These are phyloP conservation scores for Chrysolina americana DNA, from an alignment of 2,888 invertebrate genomes.

Conservation along the genomic window DNA sequence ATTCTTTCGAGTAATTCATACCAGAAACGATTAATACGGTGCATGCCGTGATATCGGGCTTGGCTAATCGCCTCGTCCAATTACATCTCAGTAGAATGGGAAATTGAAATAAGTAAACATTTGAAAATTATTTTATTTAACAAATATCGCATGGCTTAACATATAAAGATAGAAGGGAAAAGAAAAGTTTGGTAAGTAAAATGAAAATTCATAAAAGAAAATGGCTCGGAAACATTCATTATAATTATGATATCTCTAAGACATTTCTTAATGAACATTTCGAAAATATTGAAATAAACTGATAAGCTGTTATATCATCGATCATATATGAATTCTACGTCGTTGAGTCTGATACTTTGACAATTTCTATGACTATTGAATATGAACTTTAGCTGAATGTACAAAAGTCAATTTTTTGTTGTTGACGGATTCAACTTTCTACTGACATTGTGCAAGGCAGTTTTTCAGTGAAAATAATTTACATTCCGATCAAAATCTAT, in stretches of 20 bases:
- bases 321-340: no score
- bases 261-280: no score
- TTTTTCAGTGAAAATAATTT: background rate
- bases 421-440: background rate
- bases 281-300: no score
- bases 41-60: no score
- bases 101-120: background rate
- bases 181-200: constrained; percentile 30
- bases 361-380: no score
- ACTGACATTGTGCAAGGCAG: background rate
- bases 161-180: constrained; percentile 7
- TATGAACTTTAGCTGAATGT: background rate
- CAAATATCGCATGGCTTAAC: constrained; percentile 40
- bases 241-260: no score
- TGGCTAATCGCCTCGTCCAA: no score
- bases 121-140: constrained; percentile 38
- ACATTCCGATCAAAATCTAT: background rate
- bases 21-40: no score
- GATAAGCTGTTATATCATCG: no score
- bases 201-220: background rate
- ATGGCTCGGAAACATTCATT: no score
- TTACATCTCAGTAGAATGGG: background rate
- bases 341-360: no score
- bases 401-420: background rate
- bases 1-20: no score